Base-by-base conservation (phyloP, 2,888 invertebrate species). In the Parapristionchus giblindavisi region DNA sequence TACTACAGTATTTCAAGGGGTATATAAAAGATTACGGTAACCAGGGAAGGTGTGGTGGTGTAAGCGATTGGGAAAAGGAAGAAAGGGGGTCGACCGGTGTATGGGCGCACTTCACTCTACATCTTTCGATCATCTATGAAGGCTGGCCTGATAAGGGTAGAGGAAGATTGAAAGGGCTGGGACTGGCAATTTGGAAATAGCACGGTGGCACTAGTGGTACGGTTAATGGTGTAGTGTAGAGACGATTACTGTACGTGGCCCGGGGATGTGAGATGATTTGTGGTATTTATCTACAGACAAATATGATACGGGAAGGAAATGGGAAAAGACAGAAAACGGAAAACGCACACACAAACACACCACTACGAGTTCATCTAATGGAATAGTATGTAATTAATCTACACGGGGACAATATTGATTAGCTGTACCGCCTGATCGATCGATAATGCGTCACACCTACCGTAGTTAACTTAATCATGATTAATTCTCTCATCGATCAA, bases 151-250 rank as follows among this genome's bases (percentile, higher is more conserved):
- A 43, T 14, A 36, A 65, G 63, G 63, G 61, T 29, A 24, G 5
- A 14, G 63, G 48, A 65, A 65, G 63, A 40, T 40, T 65, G 63
- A 29, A 61, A 61, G 61, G 61, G 61, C 40, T 40, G 56, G 32
- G 48, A 65, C 63, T 65, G 63, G 63, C 63, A 65, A 65, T 65
- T 65, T 65, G 63, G 63, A 65, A 65, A 65, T 43, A 65, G 63
- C 63, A 65, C 43, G 43, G 61, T 38, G 11, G 29, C 17, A 43
- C 8, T 14, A 14, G 29, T 40, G 29, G 63, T 65, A 43, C 63
- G 63, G 27, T 38, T 38, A 38, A 60, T 60, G 63, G 63, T 63
- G 63, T 65, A n/a, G 43, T 65, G 61, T 36, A 43, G 29, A 43
- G 43, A 65, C 43, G 63, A 43, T 32, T 40, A 65, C 63, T 27